A percentile compares a stretch with the other conserved stretches of the same genome.
phyloP scores from a whole-genome alignment of 92 coral and sea anemone species.

The Siderastrea radians region DNA sequence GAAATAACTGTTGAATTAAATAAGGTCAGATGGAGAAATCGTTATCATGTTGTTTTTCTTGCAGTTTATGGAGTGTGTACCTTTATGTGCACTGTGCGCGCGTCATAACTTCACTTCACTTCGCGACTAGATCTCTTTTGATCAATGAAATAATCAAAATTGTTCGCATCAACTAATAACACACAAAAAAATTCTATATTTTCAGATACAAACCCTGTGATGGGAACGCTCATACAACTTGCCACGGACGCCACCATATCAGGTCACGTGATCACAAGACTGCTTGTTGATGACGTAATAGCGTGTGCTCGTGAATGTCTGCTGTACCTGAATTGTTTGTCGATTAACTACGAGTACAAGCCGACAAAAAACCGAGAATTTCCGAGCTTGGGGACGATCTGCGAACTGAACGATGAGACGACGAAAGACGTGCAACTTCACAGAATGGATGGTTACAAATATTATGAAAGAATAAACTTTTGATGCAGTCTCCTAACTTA shows the following conservation, averaged over 20 bases:
- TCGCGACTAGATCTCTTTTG: background rate
- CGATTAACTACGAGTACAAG: slow-evolving; percentile 73
- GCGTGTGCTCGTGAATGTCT: slow-evolving; percentile 86
- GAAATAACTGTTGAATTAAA: too few relatives aligned
- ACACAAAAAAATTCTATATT: background rate
- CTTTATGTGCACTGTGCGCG: too few relatives aligned
- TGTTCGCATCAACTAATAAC: background rate
- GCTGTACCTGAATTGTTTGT: slow-evolving; percentile 55
- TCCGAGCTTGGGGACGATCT: slow-evolving; percentile 41
- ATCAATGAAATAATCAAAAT: background rate
- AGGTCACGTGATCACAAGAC: slow-evolving; percentile 60
- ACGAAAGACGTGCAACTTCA: slow-evolving; percentile 21
- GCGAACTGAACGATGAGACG: slow-evolving; percentile 69
- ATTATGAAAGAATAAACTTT: slow-evolving; percentile 61
- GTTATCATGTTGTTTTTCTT: too few relatives aligned
- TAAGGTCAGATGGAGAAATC: too few relatives aligned
- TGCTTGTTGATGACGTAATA: slow-evolving; percentile 68
- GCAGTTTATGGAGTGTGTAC: too few relatives aligned
- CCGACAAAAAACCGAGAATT: slow-evolving; percentile 25
- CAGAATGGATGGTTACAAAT: slow-evolving; percentile 48
- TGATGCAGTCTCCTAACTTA: background rate
- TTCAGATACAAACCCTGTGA: slow-evolving; percentile 35
- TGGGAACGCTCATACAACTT: slow-evolving; percentile 56
- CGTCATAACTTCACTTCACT: background rate
- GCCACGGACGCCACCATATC: slow-evolving; percentile 34